Conservation (phyloP, 2,797 vertebrate genomes). For the Myiothlypis chrysogaster region DNA sequence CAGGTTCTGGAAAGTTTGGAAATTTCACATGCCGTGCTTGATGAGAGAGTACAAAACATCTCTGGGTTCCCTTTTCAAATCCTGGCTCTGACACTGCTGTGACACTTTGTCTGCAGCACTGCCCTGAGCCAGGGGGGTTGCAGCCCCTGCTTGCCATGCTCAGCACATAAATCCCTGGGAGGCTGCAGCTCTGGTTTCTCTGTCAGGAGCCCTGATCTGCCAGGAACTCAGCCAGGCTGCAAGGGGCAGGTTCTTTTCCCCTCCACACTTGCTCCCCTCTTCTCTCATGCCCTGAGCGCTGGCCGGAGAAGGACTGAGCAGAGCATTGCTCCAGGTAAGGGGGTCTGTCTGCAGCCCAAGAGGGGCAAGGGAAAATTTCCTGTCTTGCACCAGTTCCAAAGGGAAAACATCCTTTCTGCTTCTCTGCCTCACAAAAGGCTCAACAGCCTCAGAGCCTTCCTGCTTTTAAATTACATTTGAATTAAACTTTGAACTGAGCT, state of each 20-base stretch:
- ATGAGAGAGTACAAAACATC: neutral
- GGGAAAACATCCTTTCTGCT: neutral
- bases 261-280: neutral
- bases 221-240: neutral
- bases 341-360: neutral
- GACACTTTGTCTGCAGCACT: neutral
- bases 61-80: neutral
- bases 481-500: neutral
- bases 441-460: neutral
- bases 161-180: neutral
- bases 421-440: neutral
- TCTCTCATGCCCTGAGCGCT: neutral
- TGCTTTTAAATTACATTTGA: neutral
- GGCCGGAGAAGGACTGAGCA: neutral
- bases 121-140: neutral
- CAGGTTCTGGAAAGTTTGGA: neutral
- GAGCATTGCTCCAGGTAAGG: neutral
- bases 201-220: neutral
- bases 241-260: neutral
- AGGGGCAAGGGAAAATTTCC: neutral
- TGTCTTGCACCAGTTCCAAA: neutral
- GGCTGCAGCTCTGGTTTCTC: neutral
- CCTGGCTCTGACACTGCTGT: rapidly evolving
- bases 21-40: neutral
- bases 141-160: neutral